Evolutionary conservation across 2,888 invertebrate species (phyloP).

Genomic region (Willowsia nigromaculata): DNA sequence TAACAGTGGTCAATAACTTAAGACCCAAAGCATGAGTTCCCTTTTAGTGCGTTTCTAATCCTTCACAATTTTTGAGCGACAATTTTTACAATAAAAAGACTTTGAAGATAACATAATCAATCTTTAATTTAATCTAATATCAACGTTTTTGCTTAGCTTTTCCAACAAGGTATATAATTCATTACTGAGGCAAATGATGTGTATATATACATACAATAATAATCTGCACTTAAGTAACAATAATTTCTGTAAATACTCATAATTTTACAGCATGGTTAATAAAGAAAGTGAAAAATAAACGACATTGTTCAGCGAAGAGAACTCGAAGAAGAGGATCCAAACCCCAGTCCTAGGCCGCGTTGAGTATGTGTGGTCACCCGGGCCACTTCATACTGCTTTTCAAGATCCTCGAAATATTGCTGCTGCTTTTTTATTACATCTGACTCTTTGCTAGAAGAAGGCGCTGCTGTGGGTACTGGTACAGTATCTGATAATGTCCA

Average conservation of each 20-base stretch:
- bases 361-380: slow-evolving; percentile 97
- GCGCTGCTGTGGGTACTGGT: background rate
- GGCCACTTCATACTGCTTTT: slow-evolving; percentile 97
- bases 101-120: no score
- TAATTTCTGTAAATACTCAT: background rate
- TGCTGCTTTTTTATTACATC: slow-evolving; percentile 81
- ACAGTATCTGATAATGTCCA: background rate
- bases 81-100: no score
- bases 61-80: no score
- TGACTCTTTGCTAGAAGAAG: slow-evolving; percentile 13
- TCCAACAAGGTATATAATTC: no score
- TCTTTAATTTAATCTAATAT: no score
- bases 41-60: no score
- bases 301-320: slow-evolving; percentile 39
- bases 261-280: background rate
- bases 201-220: no score
- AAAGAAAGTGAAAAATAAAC: background rate
- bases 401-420: slow-evolving; percentile 95
- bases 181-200: no score
- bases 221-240: background rate
- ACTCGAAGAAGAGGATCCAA: slow-evolving; percentile 77
- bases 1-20: no score
- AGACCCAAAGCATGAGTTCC: no score
- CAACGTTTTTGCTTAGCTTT: no score
- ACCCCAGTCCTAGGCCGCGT: slow-evolving; percentile 84